Evolutionary conservation across 2,797 vertebrate genomes (phyloP), one percentile per base, ranked within the genome.

Genomic region (Manis pentadactyla): DNA sequence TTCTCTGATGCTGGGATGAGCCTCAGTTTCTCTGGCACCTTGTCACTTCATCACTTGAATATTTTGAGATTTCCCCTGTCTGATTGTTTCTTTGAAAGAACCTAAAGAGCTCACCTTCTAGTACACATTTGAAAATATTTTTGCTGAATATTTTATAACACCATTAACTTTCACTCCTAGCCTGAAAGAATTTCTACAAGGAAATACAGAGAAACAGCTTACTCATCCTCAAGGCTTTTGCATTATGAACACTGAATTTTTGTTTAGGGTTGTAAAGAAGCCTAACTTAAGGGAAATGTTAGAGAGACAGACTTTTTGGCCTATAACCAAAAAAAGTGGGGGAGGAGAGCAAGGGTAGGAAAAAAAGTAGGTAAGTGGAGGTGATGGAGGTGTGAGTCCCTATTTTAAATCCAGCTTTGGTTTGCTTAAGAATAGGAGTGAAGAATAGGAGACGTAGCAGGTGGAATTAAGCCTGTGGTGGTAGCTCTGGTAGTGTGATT

Each of bases 181-280:
- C 37, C 51, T 82, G 46, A 79, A 91, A 27, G 66, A 90, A 90
- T 79, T 79, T 37, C 42, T 87, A 46, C 23, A 82, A 25, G 37
- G n/a, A 37, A 90, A 21, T 74, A 88, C 19, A 75, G 51, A 95
- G 75, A 84, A 87, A 64, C 57, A 29, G 6, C 64, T 92, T 83
- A 63, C 25, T 87, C 13, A 42, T 51, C 59, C 9, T 55, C 37
- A 79, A 55, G 71, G n/a, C 61, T 63, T 87, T 93, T 91, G n/a
- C 19, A 71, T 78, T 21, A 14, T 39, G 73, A 71, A 59, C 59
- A 69, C 18, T 71, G 55, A 64, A 64, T 84, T 89, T 88, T 91
- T 82, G 23, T 94, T 92, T 82, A 78, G 81, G 14, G 21, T 83
- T 78, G 14, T 64, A 29, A 85, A 92, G 63, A 64, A 78, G 21